A percentile compares a stretch with the other conserved stretches of the same genome.
These are phyloP conservation scores for Lepidurus arcticus DNA, from an alignment of 1,140 invertebrate species.

Conservation along the genomic window DNA sequence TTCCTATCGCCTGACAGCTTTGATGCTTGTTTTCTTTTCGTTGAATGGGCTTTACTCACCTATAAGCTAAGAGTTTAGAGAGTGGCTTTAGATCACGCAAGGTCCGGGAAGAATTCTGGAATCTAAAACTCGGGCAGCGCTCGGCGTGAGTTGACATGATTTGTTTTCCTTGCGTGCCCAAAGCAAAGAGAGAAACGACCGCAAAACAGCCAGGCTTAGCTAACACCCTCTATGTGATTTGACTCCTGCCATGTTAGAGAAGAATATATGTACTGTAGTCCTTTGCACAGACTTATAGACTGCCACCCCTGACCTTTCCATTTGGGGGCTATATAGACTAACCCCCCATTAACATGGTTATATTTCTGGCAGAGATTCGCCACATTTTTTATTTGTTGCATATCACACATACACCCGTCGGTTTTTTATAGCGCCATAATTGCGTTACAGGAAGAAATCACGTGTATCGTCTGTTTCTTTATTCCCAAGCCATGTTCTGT, in stretches of 20 bases:
- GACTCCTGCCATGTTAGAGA: background rate
- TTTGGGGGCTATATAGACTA: too few species aligned
- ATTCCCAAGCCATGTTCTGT: too few species aligned
- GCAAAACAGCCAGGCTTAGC: background rate
- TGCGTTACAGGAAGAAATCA: too few species aligned
- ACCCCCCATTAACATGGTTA: too few species aligned
- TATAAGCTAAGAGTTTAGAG: slow-evolving; percentile 12
- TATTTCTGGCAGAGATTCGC: too few species aligned
- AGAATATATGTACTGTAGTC: too few species aligned
- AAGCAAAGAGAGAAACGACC: slow-evolving; percentile 18
- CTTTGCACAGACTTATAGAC: too few species aligned
- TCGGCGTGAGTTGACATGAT: background rate
- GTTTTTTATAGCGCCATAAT: too few species aligned
- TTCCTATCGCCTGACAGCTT: background rate
- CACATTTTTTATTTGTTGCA: too few species aligned
- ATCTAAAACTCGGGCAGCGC: background rate
- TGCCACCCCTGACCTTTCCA: too few species aligned
- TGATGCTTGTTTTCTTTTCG: background rate
- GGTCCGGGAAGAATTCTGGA: background rate
- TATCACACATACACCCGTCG: too few species aligned
- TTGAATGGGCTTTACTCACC: background rate
- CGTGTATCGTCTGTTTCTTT: too few species aligned
- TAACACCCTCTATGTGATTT: slow-evolving; percentile 1
- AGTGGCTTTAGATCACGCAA: background rate
- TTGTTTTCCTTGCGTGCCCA: background rate